A percentile compares a stretch with the other conserved stretches of the same genome.
Conservation (phyloP, 2,113 vertebrate species). For the Pampusana beccarii region DNA sequence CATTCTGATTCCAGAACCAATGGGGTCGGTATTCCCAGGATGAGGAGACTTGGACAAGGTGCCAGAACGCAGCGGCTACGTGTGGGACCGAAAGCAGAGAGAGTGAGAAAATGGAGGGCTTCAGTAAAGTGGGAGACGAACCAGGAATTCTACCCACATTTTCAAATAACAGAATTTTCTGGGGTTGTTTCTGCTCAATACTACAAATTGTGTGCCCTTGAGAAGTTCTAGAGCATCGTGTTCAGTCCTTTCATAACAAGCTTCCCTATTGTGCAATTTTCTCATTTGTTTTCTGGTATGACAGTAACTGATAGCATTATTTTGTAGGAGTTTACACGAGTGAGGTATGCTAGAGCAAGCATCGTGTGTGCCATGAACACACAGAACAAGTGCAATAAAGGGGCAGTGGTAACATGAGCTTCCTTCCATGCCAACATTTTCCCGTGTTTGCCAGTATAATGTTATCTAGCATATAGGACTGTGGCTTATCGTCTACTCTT, state of each 20-base stretch:
- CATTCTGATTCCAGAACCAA: slow-evolving; percentile 72
- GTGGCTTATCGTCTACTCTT: neutral
- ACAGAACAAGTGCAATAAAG: neutral
- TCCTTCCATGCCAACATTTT: neutral
- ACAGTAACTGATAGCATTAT: neutral
- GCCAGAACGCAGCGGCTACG: slow-evolving; percentile 23
- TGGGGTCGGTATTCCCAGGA: slow-evolving; percentile 64
- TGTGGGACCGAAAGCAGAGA: neutral
- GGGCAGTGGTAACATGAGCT: neutral
- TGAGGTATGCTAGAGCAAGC: neutral
- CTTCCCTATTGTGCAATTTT: neutral
- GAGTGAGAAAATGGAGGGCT: slow-evolving; percentile 12
- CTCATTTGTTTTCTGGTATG: neutral
- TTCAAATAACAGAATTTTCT: neutral
- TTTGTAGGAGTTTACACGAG: neutral
- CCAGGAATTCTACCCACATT: neutral
- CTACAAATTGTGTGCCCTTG: neutral
- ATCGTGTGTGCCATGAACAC: neutral
- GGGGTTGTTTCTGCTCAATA: neutral
- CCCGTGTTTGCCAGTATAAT: neutral
- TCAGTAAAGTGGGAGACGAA: slow-evolving; percentile 7
- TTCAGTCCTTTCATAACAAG: neutral
- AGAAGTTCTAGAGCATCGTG: neutral
- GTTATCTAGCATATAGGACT: neutral
- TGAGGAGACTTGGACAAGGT: slow-evolving; percentile 38